A percentile compares a stretch with the other conserved stretches of the same genome.
Conservation (phyloP, 1,140 invertebrate species). For the Lasioglossum baleicum region DNA sequence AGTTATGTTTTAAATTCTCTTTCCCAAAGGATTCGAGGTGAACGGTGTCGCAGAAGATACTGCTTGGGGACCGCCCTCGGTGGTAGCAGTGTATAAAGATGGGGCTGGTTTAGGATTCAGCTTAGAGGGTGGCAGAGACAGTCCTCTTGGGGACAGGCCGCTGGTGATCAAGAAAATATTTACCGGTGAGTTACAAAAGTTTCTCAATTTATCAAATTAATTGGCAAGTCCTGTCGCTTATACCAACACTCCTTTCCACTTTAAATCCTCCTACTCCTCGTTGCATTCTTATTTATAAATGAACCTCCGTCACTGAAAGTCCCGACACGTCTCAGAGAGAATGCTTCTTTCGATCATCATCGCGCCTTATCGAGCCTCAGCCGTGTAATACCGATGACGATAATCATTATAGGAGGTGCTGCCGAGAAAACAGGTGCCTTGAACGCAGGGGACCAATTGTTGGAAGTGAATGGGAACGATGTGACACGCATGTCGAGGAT, state of each 20-base stretch:
- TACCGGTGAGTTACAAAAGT: constrained; percentile 84
- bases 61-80: constrained; percentile 75
- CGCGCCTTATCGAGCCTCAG: too few species aligned
- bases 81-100: constrained; percentile 89
- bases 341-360: too few species aligned
- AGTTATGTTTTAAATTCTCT: background rate
- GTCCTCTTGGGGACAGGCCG: constrained; percentile 91
- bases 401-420: constrained; percentile 86
- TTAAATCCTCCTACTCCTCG: too few species aligned
- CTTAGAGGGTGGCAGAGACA: constrained; percentile 94
- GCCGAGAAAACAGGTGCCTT: constrained; percentile 93
- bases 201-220: background rate
- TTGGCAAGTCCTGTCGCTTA: background rate
- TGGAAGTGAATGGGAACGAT: constrained; percentile 90
- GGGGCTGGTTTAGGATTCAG: constrained; percentile 95
- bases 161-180: constrained; percentile 94
- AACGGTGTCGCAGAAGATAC: constrained; percentile 63
- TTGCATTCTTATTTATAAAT: too few species aligned
- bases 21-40: constrained; percentile 65
- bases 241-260: too few species aligned
- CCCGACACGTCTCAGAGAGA: too few species aligned
- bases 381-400: background rate
- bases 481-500: constrained; percentile 92
- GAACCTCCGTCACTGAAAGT: too few species aligned
- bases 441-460: constrained; percentile 91